Evolutionary conservation across 37 sponge, comb jelly and placozoan species (phyloP), one percentile per base, ranked within the genome.

Genomic region (Beroe forskalii): DNA sequence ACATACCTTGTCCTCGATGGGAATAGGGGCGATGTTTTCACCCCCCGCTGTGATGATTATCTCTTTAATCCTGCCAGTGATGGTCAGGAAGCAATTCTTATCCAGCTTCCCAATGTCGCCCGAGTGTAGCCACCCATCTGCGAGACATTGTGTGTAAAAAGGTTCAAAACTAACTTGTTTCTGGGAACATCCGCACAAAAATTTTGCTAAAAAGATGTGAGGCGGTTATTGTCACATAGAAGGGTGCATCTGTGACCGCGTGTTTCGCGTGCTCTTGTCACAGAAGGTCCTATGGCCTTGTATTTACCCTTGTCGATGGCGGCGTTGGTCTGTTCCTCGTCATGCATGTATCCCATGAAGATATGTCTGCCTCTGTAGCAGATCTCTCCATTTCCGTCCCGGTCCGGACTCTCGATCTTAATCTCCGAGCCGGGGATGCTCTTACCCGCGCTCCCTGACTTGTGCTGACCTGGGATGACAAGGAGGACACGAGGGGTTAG

Each of bases 21-120:
- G 93, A 0, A 98, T 94, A 6, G 99, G 99, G 36, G 99, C 96
- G 32, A 98, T 76, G 69, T 97, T 97, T 93, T 97, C 98, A 9
- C 98, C 98, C 0, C 98, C 98, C 25, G 93, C 89, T 8, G 99
- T 98, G 38, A 97, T 95, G 37, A 97, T 86, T 48, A 97, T 91
- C 93, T 97, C 98, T 91, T 97, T 97, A 66, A 94, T 91, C 19
- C 97, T 93, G 32, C 97, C 97, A 83, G 97, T 97, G 89, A 97
- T 95, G 62, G 76, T 93, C 76, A 95, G 91, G 72, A 92, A 97
- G 31, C 94, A 93, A 43, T 95, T 94, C 8, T 90, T 25, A 86
- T 96, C 96, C 1, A 94, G 23, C 35, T 91, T 92, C 23, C 94
- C 99, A 62, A 98, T 93, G 62, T 98, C 99, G 27, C 99, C 99